Conservation (phyloP, 2,888 invertebrate species). For the Athetis lepigone region DNA sequence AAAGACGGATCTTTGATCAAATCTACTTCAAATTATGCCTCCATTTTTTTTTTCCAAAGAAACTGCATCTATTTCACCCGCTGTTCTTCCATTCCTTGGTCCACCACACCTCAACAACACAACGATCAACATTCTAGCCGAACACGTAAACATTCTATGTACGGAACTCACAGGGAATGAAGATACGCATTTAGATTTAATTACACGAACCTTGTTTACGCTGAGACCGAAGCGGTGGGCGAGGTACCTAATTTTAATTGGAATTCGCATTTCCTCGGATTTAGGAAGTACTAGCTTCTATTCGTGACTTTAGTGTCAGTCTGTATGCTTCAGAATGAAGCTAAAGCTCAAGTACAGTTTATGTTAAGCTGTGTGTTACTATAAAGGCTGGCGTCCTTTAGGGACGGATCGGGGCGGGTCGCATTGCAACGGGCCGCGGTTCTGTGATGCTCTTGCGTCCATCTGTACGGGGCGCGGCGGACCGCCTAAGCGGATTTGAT, state of each 20-base stretch:
- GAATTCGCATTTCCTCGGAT: constrained; percentile 47
- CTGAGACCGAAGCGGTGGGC: constrained; percentile 23
- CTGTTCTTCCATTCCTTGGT: neutral
- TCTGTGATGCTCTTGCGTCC: no score
- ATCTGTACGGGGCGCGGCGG: no score
- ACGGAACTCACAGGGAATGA: constrained; percentile 49
- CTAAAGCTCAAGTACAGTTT: no score
- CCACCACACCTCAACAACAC: constrained; percentile 27
- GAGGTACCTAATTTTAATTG: constrained; percentile 52
- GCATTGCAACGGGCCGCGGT: no score
- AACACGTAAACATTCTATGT: constrained; percentile 56
- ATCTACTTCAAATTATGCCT: neutral
- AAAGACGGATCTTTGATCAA: neutral
- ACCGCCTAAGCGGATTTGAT: no score
- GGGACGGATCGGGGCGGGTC: no score
- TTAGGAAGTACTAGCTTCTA: constrained; percentile 14
- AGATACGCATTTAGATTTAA: constrained; percentile 63
- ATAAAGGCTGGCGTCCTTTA: no score
- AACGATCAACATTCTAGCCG: constrained; percentile 50
- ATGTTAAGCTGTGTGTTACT: no score
- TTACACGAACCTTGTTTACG: constrained; percentile 51
- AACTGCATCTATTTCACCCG: neutral
- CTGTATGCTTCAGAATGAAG: neutral
- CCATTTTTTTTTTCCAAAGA: neutral
- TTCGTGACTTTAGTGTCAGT: neutral